phyloP scores from a whole-genome alignment of 2,888 invertebrate genomes.

The Brachyptera risi region DNA sequence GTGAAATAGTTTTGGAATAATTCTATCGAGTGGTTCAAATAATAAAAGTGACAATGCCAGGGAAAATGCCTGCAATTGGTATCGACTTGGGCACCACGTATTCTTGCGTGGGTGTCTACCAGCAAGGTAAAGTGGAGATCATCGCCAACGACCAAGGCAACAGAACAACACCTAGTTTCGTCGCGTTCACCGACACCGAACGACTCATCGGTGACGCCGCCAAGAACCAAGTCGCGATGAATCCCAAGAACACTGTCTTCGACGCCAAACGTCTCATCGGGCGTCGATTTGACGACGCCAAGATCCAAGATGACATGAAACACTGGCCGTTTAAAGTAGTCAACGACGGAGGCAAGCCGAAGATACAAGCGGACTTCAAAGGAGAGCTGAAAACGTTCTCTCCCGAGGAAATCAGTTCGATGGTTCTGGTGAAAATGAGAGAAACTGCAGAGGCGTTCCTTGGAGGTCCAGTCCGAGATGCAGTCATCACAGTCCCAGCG shows the following conservation, averaged over 20 bases:
- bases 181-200: constrained; percentile 75
- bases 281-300: constrained; percentile 69
- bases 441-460: constrained; percentile 85
- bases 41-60: too few species aligned
- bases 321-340: constrained; percentile 78
- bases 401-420: constrained; percentile 88
- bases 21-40: too few species aligned
- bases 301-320: constrained; percentile 75
- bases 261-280: constrained; percentile 81
- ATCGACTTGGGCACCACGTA: constrained; percentile 56
- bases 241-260: constrained; percentile 69
- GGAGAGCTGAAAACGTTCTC: constrained; percentile 67
- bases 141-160: constrained; percentile 75
- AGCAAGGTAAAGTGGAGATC: constrained; percentile 36
- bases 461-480: constrained; percentile 78
- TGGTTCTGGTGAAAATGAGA: constrained; percentile 93
- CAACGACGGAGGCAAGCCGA: constrained; percentile 65
- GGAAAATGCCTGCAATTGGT: constrained; percentile 54
- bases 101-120: constrained; percentile 53
- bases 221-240: constrained; percentile 60
- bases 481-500: constrained; percentile 86
- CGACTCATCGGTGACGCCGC: constrained; percentile 57
- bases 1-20: too few species aligned
- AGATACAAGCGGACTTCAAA: constrained; percentile 50
- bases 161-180: constrained; percentile 80